These are phyloP conservation scores for Encarsia formosa DNA, from an alignment of 2,888 invertebrate genomes.

Conservation along the genomic window DNA sequence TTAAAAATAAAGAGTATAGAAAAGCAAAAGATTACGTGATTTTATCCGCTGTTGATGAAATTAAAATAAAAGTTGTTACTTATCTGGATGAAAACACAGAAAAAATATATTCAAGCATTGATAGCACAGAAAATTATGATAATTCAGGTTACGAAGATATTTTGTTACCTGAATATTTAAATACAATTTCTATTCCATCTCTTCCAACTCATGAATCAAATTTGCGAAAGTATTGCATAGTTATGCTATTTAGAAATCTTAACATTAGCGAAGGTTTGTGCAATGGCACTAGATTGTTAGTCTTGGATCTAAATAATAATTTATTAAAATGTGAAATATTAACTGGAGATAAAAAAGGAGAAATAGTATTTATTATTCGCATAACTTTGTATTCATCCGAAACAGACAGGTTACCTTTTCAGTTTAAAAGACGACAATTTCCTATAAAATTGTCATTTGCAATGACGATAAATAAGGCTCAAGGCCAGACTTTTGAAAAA, in stretches of 20 bases:
- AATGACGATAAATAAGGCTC: constrained; percentile 27
- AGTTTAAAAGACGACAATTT: constrained; percentile 18
- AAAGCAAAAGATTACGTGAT: constrained; percentile 26
- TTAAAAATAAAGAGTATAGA: constrained; percentile 19
- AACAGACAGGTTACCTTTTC: neutral
- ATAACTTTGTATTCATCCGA: neutral
- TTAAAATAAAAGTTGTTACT: constrained; percentile 22
- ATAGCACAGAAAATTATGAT: constrained; percentile 17
- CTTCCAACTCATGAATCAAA: constrained; percentile 25
- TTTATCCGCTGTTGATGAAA: constrained; percentile 27
- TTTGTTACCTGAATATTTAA: constrained; percentile 27
- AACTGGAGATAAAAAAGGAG: neutral
- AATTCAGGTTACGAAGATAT: constrained; percentile 12
- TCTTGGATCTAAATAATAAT: neutral
- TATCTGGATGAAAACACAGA: constrained; percentile 11
- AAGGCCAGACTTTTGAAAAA: constrained; percentile 26
- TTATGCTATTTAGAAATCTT: constrained; percentile 29
- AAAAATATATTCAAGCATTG: constrained; percentile 23
- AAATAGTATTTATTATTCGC: neutral
- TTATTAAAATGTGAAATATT: constrained; percentile 2
- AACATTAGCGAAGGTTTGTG: constrained; percentile 28
- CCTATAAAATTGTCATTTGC: constrained; percentile 26
- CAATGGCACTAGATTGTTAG: constrained; percentile 21
- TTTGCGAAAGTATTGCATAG: constrained; percentile 20
- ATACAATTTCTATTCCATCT: constrained; percentile 16